Conservation (phyloP, 2,888 invertebrate genomes). For the Pseudolycoriella hygida region DNA sequence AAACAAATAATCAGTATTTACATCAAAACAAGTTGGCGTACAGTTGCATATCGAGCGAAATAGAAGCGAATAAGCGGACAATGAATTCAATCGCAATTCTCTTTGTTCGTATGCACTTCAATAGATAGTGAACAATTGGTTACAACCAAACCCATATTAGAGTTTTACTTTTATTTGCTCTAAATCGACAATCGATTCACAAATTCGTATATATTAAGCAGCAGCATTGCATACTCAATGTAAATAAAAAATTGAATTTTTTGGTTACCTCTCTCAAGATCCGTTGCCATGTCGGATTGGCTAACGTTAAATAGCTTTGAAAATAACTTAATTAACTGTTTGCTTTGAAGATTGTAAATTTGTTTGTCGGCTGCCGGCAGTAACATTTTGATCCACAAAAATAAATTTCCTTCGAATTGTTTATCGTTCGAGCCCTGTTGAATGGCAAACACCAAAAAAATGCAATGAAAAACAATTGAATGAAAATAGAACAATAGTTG, state of each 20-base stretch:
- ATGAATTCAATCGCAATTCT: too few relatives aligned
- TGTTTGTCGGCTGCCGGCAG: constrained; percentile 68
- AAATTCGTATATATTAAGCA: neutral
- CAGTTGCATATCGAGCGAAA: neutral
- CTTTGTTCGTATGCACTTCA: neutral
- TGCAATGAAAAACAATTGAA: constrained; percentile 5
- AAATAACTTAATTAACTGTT: constrained; percentile 77
- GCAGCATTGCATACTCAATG: too few relatives aligned
- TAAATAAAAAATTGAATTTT: too few relatives aligned
- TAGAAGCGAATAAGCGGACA: too few relatives aligned
- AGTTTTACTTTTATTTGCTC: too few relatives aligned
- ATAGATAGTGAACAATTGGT: neutral
- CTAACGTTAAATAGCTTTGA: constrained; percentile 57
- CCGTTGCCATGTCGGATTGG: constrained; percentile 65
- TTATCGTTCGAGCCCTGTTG: constrained; percentile 33
- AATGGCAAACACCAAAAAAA: constrained; percentile 8
- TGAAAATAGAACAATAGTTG: neutral
- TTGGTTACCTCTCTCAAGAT: constrained; percentile 63
- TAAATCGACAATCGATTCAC: neutral
- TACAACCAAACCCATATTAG: neutral
- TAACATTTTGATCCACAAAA: constrained; percentile 64
- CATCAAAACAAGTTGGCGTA: neutral
- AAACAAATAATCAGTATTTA: neutral
- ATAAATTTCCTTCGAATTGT: constrained; percentile 57
- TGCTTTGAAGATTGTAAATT: constrained; percentile 83